Evolutionary conservation across 2,113 vertebrate genomes (phyloP).

Genomic region (Ceratotherium simum): DNA sequence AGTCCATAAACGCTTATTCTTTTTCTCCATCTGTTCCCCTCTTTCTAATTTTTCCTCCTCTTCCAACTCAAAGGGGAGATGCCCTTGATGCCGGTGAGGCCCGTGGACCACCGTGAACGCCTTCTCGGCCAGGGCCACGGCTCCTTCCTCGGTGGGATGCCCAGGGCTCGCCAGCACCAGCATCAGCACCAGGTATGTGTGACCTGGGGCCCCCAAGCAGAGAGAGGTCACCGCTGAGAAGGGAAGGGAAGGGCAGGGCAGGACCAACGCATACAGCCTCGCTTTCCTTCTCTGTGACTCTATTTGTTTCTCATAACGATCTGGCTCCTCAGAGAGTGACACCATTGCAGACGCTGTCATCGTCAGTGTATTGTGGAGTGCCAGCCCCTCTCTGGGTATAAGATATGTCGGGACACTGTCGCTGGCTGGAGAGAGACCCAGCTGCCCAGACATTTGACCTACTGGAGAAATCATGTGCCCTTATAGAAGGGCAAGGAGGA

Average conservation of each 20-base stretch:
- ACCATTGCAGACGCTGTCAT: accelerated
- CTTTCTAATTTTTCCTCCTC: not conserved
- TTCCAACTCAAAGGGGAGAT: not conserved
- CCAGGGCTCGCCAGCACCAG: too few relatives aligned
- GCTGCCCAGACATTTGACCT: not conserved
- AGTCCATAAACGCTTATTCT: accelerated
- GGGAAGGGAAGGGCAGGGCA: accelerated
- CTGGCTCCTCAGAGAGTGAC: not conserved
- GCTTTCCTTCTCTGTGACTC: not conserved
- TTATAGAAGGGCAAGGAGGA: not conserved
- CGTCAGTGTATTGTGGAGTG: accelerated
- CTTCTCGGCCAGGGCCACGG: not conserved
- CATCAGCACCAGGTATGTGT: not conserved
- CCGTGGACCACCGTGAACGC: not conserved
- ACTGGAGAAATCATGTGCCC: not conserved
- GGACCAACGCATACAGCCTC: not conserved
- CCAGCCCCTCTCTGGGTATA: not conserved
- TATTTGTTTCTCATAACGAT: not conserved
- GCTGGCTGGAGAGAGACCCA: not conserved
- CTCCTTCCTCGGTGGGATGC: not conserved
- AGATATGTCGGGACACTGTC: not conserved
- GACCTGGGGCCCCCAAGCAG: not conserved
- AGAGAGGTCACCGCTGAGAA: not conserved
- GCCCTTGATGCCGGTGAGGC: not conserved
- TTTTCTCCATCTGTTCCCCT: not conserved